Evolutionary conservation across 2,113 vertebrate species (phyloP).

Genomic region (Gallinago media): DNA sequence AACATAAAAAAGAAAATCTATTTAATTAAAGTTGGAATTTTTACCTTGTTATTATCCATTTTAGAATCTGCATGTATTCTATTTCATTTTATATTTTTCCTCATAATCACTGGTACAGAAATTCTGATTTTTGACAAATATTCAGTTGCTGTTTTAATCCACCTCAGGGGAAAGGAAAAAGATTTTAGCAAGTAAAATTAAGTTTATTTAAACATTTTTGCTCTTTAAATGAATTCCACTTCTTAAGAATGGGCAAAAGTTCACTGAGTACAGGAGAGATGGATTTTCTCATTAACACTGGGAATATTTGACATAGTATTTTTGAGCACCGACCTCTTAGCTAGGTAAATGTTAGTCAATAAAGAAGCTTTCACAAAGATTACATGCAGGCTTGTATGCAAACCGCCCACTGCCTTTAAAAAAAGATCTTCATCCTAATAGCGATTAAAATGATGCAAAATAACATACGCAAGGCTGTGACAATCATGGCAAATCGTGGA

Average conservation of each 20-base stretch:
- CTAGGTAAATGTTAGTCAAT: slow-evolving; percentile 43
- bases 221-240: not conserved
- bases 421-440: not conserved
- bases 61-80: not conserved
- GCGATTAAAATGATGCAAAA: not conserved
- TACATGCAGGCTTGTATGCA: not conserved
- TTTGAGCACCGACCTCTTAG: slow-evolving; percentile 4
- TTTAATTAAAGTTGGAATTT: not conserved
- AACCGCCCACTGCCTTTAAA: not conserved
- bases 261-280: not conserved
- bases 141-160: not conserved
- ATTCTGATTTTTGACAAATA: slow-evolving; percentile 11
- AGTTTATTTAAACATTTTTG: slow-evolving; percentile 41
- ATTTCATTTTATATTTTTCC: not conserved
- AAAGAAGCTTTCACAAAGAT: not conserved
- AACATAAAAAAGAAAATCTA: not conserved
- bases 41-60: not conserved
- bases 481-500: not conserved
- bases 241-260: not conserved
- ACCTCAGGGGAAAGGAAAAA: not conserved
- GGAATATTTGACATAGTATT: slow-evolving; percentile 34
- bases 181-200: slow-evolving; percentile 37
- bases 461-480: not conserved
- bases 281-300: slow-evolving; percentile 47
- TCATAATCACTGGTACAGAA: not conserved